Evolutionary conservation across 2,797 vertebrate genomes (phyloP), one percentile per base, ranked within the genome.

Genomic region (Myotis planiceps): DNA sequence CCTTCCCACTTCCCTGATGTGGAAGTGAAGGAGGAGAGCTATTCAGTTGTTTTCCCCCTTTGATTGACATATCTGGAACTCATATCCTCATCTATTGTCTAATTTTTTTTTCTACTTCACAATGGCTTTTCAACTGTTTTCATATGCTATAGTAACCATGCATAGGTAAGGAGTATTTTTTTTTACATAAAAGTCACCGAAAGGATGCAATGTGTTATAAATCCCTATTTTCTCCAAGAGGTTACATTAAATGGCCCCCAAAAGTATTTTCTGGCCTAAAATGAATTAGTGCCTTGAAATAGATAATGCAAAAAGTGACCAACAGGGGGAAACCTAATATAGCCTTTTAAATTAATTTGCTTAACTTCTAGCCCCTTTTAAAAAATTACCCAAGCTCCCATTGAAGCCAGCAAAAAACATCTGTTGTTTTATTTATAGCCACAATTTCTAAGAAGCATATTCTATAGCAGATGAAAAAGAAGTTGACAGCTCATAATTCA

Each of bases 371-470:
- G 14, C 88, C 87, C 82, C 92, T 92, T 97, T 97, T 97, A 84
- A 29, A 94, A 98, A 97, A 96, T 96, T 95, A 95, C 95, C 90
- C 87, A 49, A 95, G 90, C 94, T 96, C 97, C 95, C 97, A 37
- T 87, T 97, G 97, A 98, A 98, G 97, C 98, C 98, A 98, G 98
- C 97, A 97, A 97, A 98, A 98, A 98, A 98, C 98, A 99, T 99
- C 98, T 99, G 98, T 98, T 98, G 97, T 98, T 97, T 98, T 99
- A 99, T 99, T 99, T 99, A 99, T 99, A 99, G 98, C 96, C 96
- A 95, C 97, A 85, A 84, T 98, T 99, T 99, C 99, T 98, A 98
- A 98, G 98, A 99, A 99, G 96, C 98, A 95, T 98, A 98, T 98
- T 98, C 98, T 98, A 97, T 98, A 98, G 98, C 98, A 98, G 97